Base-by-base conservation (phyloP, 1,140 invertebrate species). In the Achatina immaculata region DNA sequence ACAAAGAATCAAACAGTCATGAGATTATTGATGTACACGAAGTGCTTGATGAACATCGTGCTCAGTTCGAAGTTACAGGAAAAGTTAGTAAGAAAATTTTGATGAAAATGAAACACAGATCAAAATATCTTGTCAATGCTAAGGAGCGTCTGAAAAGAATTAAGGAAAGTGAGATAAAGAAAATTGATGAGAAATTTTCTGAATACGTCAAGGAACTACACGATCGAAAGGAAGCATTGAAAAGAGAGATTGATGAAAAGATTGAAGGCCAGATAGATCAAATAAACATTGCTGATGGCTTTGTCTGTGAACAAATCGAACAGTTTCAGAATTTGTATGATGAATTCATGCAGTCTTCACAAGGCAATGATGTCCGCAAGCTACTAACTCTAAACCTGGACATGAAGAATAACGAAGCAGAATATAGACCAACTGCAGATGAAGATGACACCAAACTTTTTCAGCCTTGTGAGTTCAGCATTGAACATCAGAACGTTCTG, bases 141-240 rank as follows among this genome's bases (percentile, higher is more conserved):
- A 88, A 86, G 7, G 88, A 89, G 80, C 82, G 87, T 21, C 82
- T 89, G 19, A 87, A 89, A 62, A 71, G 88, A 16, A 72, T 85
- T 14, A 87, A 89, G 76, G 82, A 87, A 34, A 84, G 87, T 66
- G 74, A 88, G 0, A 82, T 83, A 34, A 78, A 72, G 40, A 82
- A 85, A 45, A 88, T 89, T 36, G 88, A 88, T 69, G 88, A 89
- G 72, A 88, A 86, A 0, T 89, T 89, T 73, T 88, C 88, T 21
- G 88, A 89, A 69, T 89, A 86, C 66, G 78, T 86, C 74, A 81
- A 88, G 36, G 80, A 88, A 0, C 73, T 89, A 43, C 87, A 89
- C 45, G 83, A 85, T 45, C 55, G 87, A 51, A 86, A 89, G 73
- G 87, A 89, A 40, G 86, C 86, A 0, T 84, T 87, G 40, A 86